A percentile compares a stretch with the other conserved stretches of the same genome.
These are phyloP conservation scores for Cataglyphis altisquamis DNA, from an alignment of 2,888 invertebrate genomes.

Conservation along the genomic window DNA sequence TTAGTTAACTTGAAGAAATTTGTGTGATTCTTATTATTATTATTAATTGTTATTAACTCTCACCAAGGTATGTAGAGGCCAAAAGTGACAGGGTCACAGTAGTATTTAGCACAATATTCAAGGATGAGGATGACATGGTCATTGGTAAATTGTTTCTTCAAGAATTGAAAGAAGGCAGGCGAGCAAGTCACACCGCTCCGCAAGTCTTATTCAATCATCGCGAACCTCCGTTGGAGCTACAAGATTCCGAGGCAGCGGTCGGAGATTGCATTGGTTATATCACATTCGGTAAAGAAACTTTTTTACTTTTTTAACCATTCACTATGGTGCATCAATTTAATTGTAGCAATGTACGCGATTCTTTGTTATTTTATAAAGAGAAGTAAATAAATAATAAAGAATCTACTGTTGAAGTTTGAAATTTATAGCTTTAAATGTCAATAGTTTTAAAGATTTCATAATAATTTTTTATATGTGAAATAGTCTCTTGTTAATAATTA, in stretches of 20 bases:
- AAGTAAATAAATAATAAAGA: background rate
- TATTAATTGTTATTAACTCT: constrained; percentile 46
- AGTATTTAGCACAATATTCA: constrained; percentile 99
- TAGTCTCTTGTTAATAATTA: background rate
- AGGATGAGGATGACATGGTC: constrained; percentile 99
- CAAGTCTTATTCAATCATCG: constrained; percentile 97
- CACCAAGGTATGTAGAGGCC: constrained; percentile 97
- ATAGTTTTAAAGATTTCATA: background rate
- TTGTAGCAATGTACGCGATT: background rate
- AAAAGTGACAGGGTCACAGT: constrained; percentile 99
- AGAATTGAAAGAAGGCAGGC: constrained; percentile 98
- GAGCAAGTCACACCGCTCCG: constrained; percentile 97
- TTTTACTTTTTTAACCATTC: background rate
- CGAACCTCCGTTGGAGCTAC: constrained; percentile 98
- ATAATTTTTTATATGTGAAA: background rate
- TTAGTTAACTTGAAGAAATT: background rate
- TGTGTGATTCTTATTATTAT: background rate
- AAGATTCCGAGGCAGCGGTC: constrained; percentile 96
- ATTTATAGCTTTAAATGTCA: background rate
- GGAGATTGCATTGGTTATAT: constrained; percentile 99
- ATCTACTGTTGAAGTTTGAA: background rate
- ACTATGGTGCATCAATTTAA: background rate
- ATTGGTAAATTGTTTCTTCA: constrained; percentile 99
- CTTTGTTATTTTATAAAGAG: background rate
- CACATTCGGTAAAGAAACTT: constrained; percentile 94